These are phyloP conservation scores for Dioctria linearis DNA, from an alignment of 2,888 invertebrate species.

Conservation along the genomic window DNA sequence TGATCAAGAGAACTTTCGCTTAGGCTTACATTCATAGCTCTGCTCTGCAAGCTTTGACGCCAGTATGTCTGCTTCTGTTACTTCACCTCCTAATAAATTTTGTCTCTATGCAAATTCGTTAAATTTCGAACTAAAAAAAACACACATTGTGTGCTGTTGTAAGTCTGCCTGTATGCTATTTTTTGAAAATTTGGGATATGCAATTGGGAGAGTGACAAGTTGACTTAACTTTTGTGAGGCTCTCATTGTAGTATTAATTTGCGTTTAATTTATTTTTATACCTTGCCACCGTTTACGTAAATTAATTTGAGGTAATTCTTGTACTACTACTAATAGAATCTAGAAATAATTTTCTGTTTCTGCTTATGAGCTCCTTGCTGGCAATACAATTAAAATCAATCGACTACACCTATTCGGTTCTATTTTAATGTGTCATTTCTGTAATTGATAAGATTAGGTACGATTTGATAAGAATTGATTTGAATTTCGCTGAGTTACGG, in stretches of 20 bases:
- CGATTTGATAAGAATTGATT: too few species aligned
- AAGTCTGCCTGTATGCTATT: not conserved
- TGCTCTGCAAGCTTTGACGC: conserved; percentile 25
- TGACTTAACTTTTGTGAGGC: conserved; percentile 8
- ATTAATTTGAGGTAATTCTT: conserved; percentile 34
- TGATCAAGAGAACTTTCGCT: not conserved
- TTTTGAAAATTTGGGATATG: not conserved
- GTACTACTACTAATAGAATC: not conserved
- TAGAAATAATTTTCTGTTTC: too few species aligned
- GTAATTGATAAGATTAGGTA: too few species aligned
- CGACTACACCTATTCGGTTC: too few species aligned
- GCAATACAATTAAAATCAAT: too few species aligned
- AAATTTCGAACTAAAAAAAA: not conserved
- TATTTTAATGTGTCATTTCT: too few species aligned
- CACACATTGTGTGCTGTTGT: too few species aligned
- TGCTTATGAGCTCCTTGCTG: too few species aligned
- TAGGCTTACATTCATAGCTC: not conserved
- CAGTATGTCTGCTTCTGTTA: conserved; percentile 31
- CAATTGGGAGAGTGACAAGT: conserved; percentile 26
- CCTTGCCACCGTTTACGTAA: conserved; percentile 40
- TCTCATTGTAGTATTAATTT: conserved; percentile 19
- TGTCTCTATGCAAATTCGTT: too few species aligned
- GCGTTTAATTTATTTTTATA: conserved; percentile 36
- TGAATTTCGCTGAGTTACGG: too few species aligned
- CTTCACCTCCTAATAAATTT: not conserved